A percentile compares a stretch with the other conserved stretches of the same genome.
Evolutionary conservation across 2,888 invertebrate genomes (phyloP).

Genomic region (Orchesella flavescens): DNA sequence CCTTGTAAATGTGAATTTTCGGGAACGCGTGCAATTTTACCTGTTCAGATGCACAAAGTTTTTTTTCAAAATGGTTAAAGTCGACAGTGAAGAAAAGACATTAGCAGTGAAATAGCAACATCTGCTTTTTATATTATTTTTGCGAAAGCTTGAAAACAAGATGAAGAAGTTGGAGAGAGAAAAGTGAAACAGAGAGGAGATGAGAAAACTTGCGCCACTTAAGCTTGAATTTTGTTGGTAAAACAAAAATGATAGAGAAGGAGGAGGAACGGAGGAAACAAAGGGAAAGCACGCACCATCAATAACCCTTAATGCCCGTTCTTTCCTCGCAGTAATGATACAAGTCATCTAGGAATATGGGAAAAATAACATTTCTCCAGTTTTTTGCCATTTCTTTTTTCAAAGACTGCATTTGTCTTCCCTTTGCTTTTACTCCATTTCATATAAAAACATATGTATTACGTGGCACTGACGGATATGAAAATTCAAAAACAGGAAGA

Average conservation of each 20-base stretch:
- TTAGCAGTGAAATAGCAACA: conserved; percentile 30
- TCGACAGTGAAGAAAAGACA: conserved; percentile 30
- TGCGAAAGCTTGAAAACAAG: background rate
- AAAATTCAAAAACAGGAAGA: conserved; percentile 41
- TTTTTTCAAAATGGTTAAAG: conserved; percentile 19
- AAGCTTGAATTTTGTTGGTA: conserved; percentile 15
- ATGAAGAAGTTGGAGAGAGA: background rate
- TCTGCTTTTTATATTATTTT: conserved; percentile 26
- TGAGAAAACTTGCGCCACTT: conserved; percentile 31
- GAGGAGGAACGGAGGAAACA: conserved; percentile 20
- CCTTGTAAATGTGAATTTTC: conserved; percentile 12
- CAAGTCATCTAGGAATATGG: conserved; percentile 57
- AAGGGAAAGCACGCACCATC: conserved; percentile 55
- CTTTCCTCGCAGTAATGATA: conserved; percentile 51
- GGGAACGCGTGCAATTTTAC: conserved; percentile 13
- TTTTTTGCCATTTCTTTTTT: conserved; percentile 48
- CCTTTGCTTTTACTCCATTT: conserved; percentile 4
- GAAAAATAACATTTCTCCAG: conserved; percentile 52
- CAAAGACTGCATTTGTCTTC: conserved; percentile 35
- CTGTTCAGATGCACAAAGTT: conserved; percentile 13
- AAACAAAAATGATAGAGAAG: conserved; percentile 37
- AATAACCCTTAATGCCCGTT: conserved; percentile 56
- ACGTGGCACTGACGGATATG: conserved; percentile 1
- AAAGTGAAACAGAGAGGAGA: background rate
- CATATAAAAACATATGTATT: background rate